A percentile compares a stretch with the other conserved stretches of the same genome.
These are phyloP conservation scores for Limnephilus lunatus DNA, from an alignment of 2,888 invertebrate genomes.

Conservation along the genomic window DNA sequence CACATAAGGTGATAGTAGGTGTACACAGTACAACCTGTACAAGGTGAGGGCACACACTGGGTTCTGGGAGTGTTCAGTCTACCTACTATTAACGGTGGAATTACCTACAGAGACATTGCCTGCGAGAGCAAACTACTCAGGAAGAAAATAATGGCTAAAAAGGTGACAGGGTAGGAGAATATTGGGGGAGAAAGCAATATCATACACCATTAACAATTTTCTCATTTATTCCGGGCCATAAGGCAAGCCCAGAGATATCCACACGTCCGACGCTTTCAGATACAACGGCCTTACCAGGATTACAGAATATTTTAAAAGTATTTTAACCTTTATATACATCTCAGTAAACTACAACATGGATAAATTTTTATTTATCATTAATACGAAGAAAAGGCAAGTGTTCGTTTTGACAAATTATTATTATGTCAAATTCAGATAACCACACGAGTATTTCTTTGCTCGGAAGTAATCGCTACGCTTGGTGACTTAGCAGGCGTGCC, in stretches of 20 bases:
- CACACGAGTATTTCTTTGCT: too few relatives aligned
- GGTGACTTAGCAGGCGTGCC: too few relatives aligned
- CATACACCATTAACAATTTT: conserved; percentile 80
- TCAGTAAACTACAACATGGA: not conserved
- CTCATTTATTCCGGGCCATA: conserved; percentile 77
- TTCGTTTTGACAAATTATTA: too few relatives aligned
- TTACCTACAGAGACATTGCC: conserved; percentile 44
- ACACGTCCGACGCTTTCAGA: conserved; percentile 16
- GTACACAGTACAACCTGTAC: not conserved
- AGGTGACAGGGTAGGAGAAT: conserved; percentile 63
- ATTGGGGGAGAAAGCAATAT: conserved; percentile 75
- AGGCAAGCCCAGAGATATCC: conserved; percentile 67
- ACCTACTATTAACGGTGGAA: conserved; percentile 34
- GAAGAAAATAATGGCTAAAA: conserved; percentile 64
- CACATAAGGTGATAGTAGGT: conserved; percentile 26
- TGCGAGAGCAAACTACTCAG: conserved; percentile 55
- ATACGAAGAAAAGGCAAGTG: not conserved
- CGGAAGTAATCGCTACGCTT: too few relatives aligned
- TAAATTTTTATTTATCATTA: not conserved
- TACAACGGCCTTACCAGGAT: not conserved
- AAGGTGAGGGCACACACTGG: too few relatives aligned
- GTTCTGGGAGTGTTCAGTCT: not conserved
- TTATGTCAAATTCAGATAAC: too few relatives aligned
- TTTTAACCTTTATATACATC: not conserved
- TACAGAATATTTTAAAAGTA: not conserved